These are phyloP conservation scores for Neelides sp. DNA, from an alignment of 1,140 invertebrate genomes.

Conservation along the genomic window DNA sequence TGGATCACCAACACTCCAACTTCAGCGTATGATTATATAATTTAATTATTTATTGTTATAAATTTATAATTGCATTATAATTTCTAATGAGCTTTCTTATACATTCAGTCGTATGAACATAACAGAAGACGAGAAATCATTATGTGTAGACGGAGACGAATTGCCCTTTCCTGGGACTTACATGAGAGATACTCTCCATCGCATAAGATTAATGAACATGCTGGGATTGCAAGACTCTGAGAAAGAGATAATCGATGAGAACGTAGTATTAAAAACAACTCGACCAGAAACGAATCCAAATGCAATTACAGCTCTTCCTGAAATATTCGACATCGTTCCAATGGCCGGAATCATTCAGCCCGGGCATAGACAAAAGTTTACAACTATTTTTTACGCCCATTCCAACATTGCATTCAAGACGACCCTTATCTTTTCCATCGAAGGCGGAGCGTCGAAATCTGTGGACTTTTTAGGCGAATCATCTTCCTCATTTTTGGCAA, in stretches of 20 bases:
- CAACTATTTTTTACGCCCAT: conserved; percentile 12
- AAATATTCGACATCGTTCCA: conserved; percentile 17
- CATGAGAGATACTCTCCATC: conserved; percentile 9
- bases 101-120: neutral
- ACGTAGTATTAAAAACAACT: conserved; percentile 3
- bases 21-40: too few relatives aligned
- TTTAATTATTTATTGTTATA: neutral
- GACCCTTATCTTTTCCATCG: conserved; percentile 11
- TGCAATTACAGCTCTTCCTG: neutral
- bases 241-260: conserved; percentile 12
- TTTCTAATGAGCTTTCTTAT: neutral
- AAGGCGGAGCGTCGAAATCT: conserved; percentile 7
- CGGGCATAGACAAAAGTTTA: conserved; percentile 11
- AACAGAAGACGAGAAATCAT: neutral
- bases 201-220: conserved; percentile 11
- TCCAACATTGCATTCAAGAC: conserved; percentile 13
- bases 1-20: too few relatives aligned
- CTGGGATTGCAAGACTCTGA: conserved; percentile 12
- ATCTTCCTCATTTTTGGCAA: too few relatives aligned
- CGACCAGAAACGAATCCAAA: neutral
- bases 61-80: neutral
- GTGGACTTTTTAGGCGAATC: neutral
- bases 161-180: neutral
- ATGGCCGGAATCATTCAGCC: conserved; percentile 15
- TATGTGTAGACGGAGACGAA: neutral